Evolutionary conservation across 2,797 vertebrate genomes (phyloP), one percentile per base, ranked within the genome.

Genomic region (Hemibagrus guttatus): DNA sequence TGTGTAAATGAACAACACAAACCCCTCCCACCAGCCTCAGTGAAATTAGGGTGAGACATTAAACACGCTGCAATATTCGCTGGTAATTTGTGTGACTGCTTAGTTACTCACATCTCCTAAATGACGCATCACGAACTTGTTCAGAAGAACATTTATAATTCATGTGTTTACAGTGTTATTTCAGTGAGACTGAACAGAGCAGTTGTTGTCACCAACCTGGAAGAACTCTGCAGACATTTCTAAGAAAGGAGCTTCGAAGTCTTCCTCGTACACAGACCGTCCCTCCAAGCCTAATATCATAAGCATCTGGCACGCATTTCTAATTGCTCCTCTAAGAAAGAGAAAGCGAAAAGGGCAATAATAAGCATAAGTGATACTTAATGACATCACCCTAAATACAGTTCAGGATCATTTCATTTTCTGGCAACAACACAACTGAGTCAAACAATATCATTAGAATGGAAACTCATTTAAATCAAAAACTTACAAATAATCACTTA

Each of bases 171-270:
- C 69, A 12, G 13, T 54, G 74, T 76, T 56, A 28, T n/a, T 74
- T 19, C 28, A 58, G 17, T 23, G 17, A 58, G 54, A 8, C 52
- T 78, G 54, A 78, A 35, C 6, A 76, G n/a, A 54, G 74, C 49
- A 23, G 21, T 28, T 72, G 6, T 14, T 31, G 12, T 4, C 66
- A 89, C 93, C 86, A 54, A 99, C 98, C 97, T 99, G 97, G 94
- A 98, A 99, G 94, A 99, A 99, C 95, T 99, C 98, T 74, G 97
- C 98, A 87, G 98, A 99, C 97, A 99, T 99, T 92, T 98, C 97
- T 95, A 99, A 96, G 96, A 99, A 99, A 0, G 98, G 98, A 89
- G 96, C 95, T 85, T 99, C 98, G 79, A 99, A 99, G 93, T 99
- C 98, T 93, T 99, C 98, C 93, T 99, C 97, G 83, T 99, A 99